phyloP scores from a whole-genome alignment of 2,888 invertebrate genomes.

The Stenodema calcarata region DNA sequence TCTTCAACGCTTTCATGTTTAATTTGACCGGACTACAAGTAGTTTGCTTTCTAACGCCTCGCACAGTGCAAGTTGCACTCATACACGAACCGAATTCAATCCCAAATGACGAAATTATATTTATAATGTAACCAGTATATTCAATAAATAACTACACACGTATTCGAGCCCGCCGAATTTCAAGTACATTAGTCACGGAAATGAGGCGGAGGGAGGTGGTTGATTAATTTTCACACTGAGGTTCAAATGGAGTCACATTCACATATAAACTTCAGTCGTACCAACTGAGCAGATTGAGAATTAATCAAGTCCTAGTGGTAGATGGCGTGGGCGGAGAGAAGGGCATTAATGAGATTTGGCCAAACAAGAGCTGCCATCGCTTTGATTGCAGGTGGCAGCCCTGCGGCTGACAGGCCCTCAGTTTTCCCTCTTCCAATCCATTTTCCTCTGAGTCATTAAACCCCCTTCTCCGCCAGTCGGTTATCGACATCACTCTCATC shows the following conservation, averaged over 20 bases:
- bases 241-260: not conserved
- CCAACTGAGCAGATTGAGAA: not conserved
- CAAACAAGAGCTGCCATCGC: not conserved
- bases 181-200: no score
- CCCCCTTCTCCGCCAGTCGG: not conserved
- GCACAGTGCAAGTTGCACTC: no score
- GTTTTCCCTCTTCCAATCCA: not conserved
- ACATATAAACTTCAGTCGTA: not conserved
- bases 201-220: not conserved
- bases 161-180: no score
- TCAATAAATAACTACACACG: no score
- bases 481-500: not conserved
- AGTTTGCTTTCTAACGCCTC: no score
- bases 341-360: not conserved
- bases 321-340: not conserved
- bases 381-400: slow-evolving; percentile 2
- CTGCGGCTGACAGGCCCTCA: not conserved
- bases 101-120: no score
- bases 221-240: not conserved
- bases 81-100: no score
- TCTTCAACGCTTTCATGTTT: no score
- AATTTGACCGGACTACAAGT: no score
- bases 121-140: no score
- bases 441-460: not conserved
- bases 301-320: not conserved